Percentiles rank a stretch among this genome's conserved stretches.
These are phyloP conservation scores for Micromys minutus DNA, from an alignment of 2,113 vertebrate species.

Conservation along the genomic window DNA sequence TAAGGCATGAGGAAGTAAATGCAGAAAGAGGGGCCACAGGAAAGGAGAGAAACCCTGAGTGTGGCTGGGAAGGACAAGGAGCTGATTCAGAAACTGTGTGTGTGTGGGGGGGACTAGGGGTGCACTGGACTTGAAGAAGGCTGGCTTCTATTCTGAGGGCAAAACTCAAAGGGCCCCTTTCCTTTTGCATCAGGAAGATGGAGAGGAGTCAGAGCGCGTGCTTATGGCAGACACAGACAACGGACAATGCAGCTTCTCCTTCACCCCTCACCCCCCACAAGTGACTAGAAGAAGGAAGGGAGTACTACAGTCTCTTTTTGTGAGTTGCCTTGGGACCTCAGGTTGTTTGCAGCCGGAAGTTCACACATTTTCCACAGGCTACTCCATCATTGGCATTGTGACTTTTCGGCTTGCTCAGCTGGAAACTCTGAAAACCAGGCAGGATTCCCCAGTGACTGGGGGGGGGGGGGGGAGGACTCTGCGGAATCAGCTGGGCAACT, in stretches of 20 bases:
- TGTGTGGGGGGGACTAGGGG: no score
- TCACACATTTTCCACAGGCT: neutral
- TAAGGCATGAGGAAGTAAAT: neutral
- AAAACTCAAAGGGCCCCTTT: neutral
- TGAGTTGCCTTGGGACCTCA: neutral
- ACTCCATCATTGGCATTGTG: neutral
- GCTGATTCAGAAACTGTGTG: neutral
- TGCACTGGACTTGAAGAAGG: neutral
- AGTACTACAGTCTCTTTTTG: neutral
- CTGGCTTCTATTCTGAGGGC: neutral
- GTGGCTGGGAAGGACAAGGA: neutral
- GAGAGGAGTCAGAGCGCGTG: neutral
- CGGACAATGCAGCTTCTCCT: rapidly evolving
- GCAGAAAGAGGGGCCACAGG: neutral
- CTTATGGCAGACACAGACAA: neutral
- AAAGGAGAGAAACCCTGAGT: neutral
- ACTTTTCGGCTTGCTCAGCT: neutral
- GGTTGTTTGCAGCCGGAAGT: neutral
- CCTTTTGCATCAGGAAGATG: neutral
- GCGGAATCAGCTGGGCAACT: neutral
- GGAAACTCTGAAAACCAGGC: constrained; percentile 10
- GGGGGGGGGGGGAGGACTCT: no score
- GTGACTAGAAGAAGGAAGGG: neutral
- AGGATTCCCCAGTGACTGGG: neutral
- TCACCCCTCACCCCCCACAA: neutral